Evolutionary conservation across 2,113 vertebrate species (phyloP).

Genomic region (Gymnocephalus cernua): DNA sequence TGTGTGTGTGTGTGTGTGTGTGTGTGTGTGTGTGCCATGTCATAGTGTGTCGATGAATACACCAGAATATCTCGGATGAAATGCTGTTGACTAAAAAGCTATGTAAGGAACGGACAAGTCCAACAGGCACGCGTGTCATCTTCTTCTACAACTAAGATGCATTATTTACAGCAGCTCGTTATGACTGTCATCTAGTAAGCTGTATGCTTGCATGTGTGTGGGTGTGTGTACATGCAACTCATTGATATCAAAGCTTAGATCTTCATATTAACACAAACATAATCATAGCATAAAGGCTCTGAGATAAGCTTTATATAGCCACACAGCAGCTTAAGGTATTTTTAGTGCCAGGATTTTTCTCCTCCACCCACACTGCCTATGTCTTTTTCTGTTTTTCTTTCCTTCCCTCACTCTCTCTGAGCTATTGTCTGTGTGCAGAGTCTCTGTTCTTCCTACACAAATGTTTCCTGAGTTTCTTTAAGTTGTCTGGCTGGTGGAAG

Average conservation of each 20-base stretch:
- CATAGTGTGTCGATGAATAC: background rate
- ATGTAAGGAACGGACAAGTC: conserved; percentile 9
- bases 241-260: conserved; percentile 73
- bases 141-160: conserved; percentile 10
- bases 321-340: conserved; percentile 70
- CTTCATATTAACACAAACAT: conserved; percentile 75
- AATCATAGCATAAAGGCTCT: conserved; percentile 64
- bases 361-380: conserved; percentile 56
- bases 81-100: conserved; percentile 23
- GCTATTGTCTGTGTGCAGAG: conserved; percentile 38
- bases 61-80: conserved; percentile 21
- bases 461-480: conserved; percentile 41
- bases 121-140: background rate
- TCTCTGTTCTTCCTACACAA: conserved; percentile 33
- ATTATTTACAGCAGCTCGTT: conserved; percentile 42
- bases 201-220: conserved; percentile 36
- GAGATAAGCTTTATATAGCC: conserved; percentile 70
- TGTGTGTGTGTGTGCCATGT: background rate
- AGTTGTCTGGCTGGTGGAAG: conserved; percentile 34
- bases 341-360: conserved; percentile 62
- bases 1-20: background rate
- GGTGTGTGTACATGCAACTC: conserved; percentile 35
- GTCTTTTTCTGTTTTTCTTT: conserved; percentile 47
- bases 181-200: conserved; percentile 26
- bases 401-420: conserved; percentile 38